Base-by-base conservation (phyloP, 1,140 invertebrate genomes). In the Pseudachorutes palmiensis region DNA sequence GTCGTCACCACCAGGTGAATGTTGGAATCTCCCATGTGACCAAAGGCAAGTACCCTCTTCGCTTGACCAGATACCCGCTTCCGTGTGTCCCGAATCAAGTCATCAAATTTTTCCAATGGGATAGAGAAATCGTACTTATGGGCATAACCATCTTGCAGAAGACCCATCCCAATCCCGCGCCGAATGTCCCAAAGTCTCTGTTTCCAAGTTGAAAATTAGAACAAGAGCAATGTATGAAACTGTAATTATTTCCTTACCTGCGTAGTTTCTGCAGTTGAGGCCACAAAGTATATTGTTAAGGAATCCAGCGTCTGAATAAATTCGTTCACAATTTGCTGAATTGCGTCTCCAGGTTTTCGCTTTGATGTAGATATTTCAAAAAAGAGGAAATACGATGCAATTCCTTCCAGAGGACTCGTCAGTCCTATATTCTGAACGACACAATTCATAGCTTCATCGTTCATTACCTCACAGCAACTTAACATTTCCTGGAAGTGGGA, bases 81-180 rank as follows among this genome's bases (percentile, higher is more conserved):
- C 28, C 84, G 81, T 75, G 95, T 83, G 2, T 84, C 82, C 31
- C 85, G 80, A 16, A 96, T 87, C 26, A 97, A 81, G 31, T 86
- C 80, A 76, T 98, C 97, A 77, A 93, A 97, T 45, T 86, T 75
- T 5, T 82, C 76, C 14, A 91, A 76, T 0, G 94, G 94, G 67
- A 98, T 76, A 0, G 94, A 96, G 0, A 99, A 83, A 77, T 99
- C 96, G 78, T 97, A 97, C 77, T 97, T 97, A 77, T 94, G 97
- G 32, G 89, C 86, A 79, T 95, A 95, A 1, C 94, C 94, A 74
- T 92, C 89, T 24, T 81, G 78, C 60, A 89, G 76, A 22, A 91
- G 79, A 1, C 86, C 87, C 72, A 88, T 86, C 0, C 93, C 85
- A n/a, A 97, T 88, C 66, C 87, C 81, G 79, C 98, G 94, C 63